A percentile compares a stretch with the other conserved stretches of the same genome.
Evolutionary conservation across 1,140 invertebrate species (phyloP).

Genomic region (Brachionus calyciflorus): DNA sequence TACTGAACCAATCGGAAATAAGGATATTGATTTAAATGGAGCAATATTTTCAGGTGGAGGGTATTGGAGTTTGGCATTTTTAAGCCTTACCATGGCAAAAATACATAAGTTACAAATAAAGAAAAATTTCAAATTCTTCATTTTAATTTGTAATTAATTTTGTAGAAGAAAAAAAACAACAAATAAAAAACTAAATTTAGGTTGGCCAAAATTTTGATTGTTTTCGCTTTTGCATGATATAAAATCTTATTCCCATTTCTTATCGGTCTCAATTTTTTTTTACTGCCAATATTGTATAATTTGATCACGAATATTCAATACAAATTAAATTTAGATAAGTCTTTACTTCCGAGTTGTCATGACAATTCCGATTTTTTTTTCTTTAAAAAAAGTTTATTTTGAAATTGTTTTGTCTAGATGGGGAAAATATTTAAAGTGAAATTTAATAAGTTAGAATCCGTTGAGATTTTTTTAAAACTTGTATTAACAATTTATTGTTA

Average conservation of each 20-base stretch:
- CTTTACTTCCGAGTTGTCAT: too few species aligned
- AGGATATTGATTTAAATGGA: background rate
- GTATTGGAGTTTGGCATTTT: background rate
- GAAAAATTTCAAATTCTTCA: conserved; percentile 20
- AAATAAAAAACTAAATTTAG: background rate
- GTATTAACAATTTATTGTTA: too few species aligned
- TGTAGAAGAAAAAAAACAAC: background rate
- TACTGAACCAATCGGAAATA: background rate
- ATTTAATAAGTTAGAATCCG: too few species aligned
- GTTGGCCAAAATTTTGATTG: background rate
- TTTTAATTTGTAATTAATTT: conserved; percentile 15
- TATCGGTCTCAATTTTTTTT: background rate
- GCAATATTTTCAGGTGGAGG: background rate
- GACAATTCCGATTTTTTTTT: too few species aligned
- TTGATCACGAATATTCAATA: background rate
- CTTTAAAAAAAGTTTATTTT: too few species aligned
- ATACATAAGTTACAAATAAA: background rate
- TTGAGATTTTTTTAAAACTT: too few species aligned
- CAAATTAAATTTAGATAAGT: background rate
- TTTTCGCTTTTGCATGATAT: background rate
- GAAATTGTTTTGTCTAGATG: too few species aligned
- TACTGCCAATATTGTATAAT: conserved; percentile 34
- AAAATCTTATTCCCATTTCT: background rate
- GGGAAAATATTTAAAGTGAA: too few species aligned
- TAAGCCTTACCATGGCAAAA: background rate